phyloP scores from a whole-genome alignment of 2,797 vertebrate species.

The Sylvilagus floridanus region DNA sequence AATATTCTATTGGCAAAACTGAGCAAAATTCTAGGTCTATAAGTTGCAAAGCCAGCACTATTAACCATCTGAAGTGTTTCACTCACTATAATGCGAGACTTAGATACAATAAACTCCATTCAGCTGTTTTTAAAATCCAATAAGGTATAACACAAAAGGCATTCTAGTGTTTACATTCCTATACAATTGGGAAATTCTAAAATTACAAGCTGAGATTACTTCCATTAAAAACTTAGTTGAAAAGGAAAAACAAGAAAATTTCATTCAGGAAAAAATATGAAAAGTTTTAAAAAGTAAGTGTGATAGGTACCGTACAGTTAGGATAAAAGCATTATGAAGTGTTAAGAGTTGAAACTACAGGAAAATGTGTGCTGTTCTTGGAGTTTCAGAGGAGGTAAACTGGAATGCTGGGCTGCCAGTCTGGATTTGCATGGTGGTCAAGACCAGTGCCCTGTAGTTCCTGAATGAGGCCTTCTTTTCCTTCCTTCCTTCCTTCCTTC shows the following conservation, averaged over 20 bases:
- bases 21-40: slow-evolving; percentile 11
- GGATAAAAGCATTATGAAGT: neutral
- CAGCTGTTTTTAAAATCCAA: too few relatives aligned
- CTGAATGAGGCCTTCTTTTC: neutral
- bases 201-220: too few relatives aligned
- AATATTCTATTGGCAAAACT: slow-evolving; percentile 29
- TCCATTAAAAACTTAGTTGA: neutral
- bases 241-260: neutral
- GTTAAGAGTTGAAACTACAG: neutral
- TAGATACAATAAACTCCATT: too few relatives aligned
- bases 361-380: neutral
- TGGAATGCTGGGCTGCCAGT: neutral
- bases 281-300: neutral
- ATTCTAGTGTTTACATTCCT: too few relatives aligned
- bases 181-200: too few relatives aligned
- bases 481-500: too few relatives aligned
- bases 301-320: too few relatives aligned
- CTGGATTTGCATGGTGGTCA: neutral
- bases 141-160: too few relatives aligned
- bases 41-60: slow-evolving; percentile 30
- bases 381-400: neutral
- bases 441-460: neutral
- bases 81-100: too few relatives aligned
- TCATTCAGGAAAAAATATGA: neutral
- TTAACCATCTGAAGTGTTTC: neutral